A percentile compares a stretch with the other conserved stretches of the same genome.
phyloP scores from a whole-genome alignment of 2,888 invertebrate genomes.

The Eurytoma californica region DNA sequence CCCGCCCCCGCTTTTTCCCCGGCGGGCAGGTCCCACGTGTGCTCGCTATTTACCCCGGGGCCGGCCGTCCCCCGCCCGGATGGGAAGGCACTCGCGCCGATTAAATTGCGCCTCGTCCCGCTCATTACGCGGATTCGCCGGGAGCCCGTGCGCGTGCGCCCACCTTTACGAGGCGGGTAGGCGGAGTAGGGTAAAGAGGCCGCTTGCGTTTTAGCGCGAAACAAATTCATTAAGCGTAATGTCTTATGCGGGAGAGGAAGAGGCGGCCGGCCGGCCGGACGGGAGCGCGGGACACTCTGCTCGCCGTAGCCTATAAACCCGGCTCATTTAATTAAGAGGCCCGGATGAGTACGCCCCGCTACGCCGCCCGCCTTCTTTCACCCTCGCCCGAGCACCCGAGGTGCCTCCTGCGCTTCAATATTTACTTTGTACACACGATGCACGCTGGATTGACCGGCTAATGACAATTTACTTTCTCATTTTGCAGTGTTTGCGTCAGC shows the following conservation, averaged over 20 bases:
- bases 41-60: slow-evolving; percentile 47
- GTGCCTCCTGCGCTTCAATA: background rate
- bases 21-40: background rate
- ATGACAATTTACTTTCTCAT: no score
- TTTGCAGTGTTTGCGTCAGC: no score
- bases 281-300: background rate
- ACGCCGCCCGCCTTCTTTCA: background rate
- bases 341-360: slow-evolving; percentile 3
- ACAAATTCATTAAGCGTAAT: slow-evolving; percentile 55
- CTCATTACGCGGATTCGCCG: background rate
- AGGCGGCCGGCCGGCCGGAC: no score
- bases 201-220: slow-evolving; percentile 30
- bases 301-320: slow-evolving; percentile 39
- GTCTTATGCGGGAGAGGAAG: slow-evolving; percentile 31
- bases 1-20: slow-evolving; percentile 39
- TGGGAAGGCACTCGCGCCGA: slow-evolving; percentile 12
- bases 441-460: no score
- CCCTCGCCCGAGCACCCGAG: background rate
- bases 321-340: slow-evolving; percentile 53
- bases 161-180: slow-evolving; percentile 2
- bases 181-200: background rate
- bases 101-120: slow-evolving; percentile 16
- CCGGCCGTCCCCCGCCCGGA: slow-evolving; percentile 24
- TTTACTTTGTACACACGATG: slow-evolving; percentile 27
- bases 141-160: background rate